phyloP scores from a whole-genome alignment of 92 coral and sea anemone genomes.

The Porites cylindrica region DNA sequence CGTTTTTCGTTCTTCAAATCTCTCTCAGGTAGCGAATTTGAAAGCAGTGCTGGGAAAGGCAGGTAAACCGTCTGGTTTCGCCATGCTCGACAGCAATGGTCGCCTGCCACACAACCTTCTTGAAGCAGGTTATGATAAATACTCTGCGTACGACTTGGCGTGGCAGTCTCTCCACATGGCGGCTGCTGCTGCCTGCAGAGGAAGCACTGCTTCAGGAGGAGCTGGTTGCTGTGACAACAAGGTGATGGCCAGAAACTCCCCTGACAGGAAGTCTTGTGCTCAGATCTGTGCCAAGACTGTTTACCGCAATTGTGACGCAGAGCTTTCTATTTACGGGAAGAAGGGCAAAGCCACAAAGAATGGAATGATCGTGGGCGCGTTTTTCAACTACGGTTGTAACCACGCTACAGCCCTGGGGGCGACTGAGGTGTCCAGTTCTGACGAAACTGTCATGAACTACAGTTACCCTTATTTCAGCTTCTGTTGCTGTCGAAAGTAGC shows the following conservation, averaged over 20 bases:
- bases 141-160: constrained; percentile 43
- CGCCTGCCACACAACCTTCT: constrained; percentile 46
- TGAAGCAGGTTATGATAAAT: constrained; percentile 36
- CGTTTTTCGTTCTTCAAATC: too few species aligned
- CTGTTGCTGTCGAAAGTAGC: constrained; percentile 31
- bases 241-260: neutral
- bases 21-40: neutral
- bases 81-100: constrained; percentile 28
- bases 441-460: neutral
- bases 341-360: constrained; percentile 36
- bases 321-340: constrained; percentile 31
- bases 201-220: constrained; percentile 58
- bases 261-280: neutral
- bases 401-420: neutral
- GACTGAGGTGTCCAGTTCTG: constrained; percentile 7
- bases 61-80: constrained; percentile 24
- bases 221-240: neutral
- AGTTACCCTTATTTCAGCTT: constrained; percentile 25
- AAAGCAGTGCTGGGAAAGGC: constrained; percentile 9
- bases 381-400: neutral
- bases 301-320: constrained; percentile 27
- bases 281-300: neutral
- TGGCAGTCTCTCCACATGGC: constrained; percentile 74
- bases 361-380: neutral
- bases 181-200: constrained; percentile 67